These are phyloP conservation scores for Eriosoma lanigerum DNA, from an alignment of 1,140 invertebrate species.

Conservation along the genomic window DNA sequence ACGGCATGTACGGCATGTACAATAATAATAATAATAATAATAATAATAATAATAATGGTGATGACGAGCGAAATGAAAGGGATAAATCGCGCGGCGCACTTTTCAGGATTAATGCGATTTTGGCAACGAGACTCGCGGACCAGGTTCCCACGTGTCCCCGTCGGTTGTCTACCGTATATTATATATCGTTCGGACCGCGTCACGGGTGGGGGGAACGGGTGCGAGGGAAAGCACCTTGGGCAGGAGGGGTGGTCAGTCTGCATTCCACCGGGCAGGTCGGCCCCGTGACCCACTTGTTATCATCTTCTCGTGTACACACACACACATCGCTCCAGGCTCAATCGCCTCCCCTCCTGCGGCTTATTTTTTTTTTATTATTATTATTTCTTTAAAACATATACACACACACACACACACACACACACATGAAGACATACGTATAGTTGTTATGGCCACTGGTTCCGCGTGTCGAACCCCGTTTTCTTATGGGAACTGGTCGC, in stretches of 20 bases:
- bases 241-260: conserved; percentile 48
- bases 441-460: no score
- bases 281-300: conserved; percentile 46
- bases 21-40: no score
- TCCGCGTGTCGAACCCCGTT: not conserved
- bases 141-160: conserved; percentile 36
- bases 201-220: not conserved
- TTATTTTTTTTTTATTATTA: not conserved
- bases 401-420: not conserved
- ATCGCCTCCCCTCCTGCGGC: not conserved
- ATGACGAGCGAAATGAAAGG: conserved; percentile 44
- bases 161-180: not conserved
- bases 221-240: conserved; percentile 46
- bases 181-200: no score
- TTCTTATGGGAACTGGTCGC: conserved; percentile 20
- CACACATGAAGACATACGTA: not conserved
- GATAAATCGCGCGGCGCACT: not conserved
- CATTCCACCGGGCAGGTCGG: conserved; percentile 48
- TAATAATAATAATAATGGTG: no score
- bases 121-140: not conserved
- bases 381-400: not conserved
- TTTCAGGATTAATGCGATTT: conserved; percentile 13
- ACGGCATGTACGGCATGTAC: no score
- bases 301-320: conserved; percentile 6
- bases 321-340: conserved; percentile 7